Conservation (phyloP, 53 echinoderm and acorn worm species). For the Pentamera pediparva region DNA sequence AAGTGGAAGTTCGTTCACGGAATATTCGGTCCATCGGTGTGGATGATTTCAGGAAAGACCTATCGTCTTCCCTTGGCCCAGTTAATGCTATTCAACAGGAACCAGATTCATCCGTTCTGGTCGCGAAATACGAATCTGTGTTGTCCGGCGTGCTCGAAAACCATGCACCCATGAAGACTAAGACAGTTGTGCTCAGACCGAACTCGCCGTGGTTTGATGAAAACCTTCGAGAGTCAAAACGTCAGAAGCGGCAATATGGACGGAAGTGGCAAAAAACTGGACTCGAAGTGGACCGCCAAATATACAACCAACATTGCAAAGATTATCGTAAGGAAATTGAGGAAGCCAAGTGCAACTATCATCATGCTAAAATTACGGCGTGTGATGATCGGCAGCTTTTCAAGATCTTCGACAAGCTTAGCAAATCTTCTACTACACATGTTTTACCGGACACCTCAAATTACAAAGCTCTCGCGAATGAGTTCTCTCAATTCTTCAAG, state of each 20-base stretch:
- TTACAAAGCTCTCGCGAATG: not conserved
- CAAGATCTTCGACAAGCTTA: not conserved
- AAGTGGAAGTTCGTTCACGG: not conserved
- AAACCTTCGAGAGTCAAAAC: not conserved
- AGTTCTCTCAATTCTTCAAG: not conserved
- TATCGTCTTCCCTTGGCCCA: not conserved
- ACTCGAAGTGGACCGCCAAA: not conserved
- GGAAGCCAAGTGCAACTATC: not conserved
- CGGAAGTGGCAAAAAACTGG: not conserved
- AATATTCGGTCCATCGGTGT: not conserved
- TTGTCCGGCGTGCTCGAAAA: not conserved
- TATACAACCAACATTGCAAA: not conserved
- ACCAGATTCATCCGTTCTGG: not conserved
- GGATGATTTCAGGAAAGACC: not conserved
- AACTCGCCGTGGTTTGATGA: conserved; percentile 1
- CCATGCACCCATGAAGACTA: not conserved
- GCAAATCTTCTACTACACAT: not conserved
- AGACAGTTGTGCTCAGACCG: not conserved
- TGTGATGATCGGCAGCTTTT: conserved; percentile 6
- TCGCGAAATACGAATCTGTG: not conserved
- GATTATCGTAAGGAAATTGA: not conserved
- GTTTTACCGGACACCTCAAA: not conserved
- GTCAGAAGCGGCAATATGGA: not conserved
- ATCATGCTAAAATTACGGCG: not conserved
- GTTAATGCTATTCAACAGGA: not conserved